Percentiles rank a stretch among this genome's conserved stretches.
Evolutionary conservation across 2,113 vertebrate species (phyloP).

Genomic region (Pongo abelii): DNA sequence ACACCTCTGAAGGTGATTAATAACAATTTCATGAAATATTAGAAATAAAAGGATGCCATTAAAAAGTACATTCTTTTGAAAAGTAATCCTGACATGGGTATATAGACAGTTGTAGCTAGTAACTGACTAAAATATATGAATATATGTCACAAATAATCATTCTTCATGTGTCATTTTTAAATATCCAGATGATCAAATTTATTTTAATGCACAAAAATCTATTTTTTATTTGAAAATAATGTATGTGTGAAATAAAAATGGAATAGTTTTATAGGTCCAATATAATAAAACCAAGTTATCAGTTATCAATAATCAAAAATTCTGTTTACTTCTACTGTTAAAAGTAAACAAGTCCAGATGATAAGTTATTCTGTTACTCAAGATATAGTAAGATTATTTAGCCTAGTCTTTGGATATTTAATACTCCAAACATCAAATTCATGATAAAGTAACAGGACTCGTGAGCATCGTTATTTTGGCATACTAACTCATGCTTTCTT

Average conservation of each 20-base stretch:
- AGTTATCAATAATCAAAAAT: background rate
- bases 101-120: background rate
- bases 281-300: background rate
- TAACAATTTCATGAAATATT: constrained; percentile 30
- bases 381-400: background rate
- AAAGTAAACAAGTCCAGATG: background rate
- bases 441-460: constrained; percentile 2
- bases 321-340: background rate
- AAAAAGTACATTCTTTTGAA: background rate
- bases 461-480: background rate
- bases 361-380: background rate
- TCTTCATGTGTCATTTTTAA: background rate
- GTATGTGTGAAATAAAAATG: background rate
- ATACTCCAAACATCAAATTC: constrained; percentile 7
- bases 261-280: background rate
- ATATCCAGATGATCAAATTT: background rate
- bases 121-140: background rate
- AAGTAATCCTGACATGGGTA: background rate
- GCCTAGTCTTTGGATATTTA: background rate
- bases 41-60: constrained; percentile 1
- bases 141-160: background rate
- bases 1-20: background rate
- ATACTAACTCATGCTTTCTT: background rate
- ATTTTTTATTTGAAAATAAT: background rate
- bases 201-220: background rate